Percentiles rank a stretch among this genome's conserved stretches.
These are phyloP conservation scores for Acronicta leporina DNA, from an alignment of 2,888 invertebrate species.

Conservation along the genomic window DNA sequence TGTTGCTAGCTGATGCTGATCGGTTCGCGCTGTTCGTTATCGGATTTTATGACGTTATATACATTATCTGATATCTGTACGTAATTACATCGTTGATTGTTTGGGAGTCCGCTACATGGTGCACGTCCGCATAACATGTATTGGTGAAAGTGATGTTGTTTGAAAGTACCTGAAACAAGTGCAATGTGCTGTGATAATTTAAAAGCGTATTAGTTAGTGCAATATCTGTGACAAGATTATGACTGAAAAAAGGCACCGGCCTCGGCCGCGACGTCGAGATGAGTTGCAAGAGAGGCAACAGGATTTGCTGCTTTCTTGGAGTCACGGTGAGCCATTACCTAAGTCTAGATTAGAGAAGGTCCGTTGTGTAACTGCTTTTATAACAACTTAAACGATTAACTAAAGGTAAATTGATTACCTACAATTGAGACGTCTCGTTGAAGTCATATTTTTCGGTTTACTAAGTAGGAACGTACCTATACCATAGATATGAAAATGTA, in stretches of 20 bases:
- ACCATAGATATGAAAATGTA: too few relatives aligned
- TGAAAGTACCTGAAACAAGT: conserved; percentile 52
- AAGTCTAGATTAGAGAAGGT: conserved; percentile 17
- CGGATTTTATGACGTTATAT: conserved; percentile 77
- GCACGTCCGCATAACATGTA: conserved; percentile 75
- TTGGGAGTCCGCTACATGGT: conserved; percentile 70
- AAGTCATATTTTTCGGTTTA: neutral
- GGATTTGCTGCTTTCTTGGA: conserved; percentile 83
- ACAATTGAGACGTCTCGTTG: neutral
- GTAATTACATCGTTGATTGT: conserved; percentile 76
- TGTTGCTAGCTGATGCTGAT: conserved; percentile 59
- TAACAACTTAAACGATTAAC: neutral
- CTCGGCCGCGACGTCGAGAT: conserved; percentile 80
- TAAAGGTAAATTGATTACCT: neutral
- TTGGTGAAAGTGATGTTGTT: conserved; percentile 64
- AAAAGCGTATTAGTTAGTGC: conserved; percentile 44
- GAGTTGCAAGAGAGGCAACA: conserved; percentile 79
- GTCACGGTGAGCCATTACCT: conserved; percentile 76
- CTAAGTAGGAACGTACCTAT: too few relatives aligned
- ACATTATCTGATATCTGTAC: conserved; percentile 79
- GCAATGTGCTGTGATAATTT: conserved; percentile 69
- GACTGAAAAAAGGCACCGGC: conserved; percentile 75
- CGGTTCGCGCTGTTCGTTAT: conserved; percentile 68
- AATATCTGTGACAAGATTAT: conserved; percentile 65
- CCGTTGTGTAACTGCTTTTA: conserved; percentile 19